These are phyloP conservation scores for Myotis myotis DNA, from an alignment of 2,797 vertebrate genomes.

Conservation along the genomic window DNA sequence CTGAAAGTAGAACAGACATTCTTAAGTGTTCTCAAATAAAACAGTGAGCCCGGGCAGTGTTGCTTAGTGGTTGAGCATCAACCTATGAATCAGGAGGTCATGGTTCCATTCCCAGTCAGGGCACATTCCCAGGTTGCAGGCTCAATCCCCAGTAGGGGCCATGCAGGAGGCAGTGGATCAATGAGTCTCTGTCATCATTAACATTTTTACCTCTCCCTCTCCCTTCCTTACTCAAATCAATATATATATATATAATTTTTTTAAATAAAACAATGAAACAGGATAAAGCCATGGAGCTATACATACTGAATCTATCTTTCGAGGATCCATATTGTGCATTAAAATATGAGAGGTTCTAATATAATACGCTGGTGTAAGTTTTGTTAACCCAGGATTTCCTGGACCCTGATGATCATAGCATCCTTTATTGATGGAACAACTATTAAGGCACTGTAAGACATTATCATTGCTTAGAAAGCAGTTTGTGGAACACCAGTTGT, in stretches of 20 bases:
- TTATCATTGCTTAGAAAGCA: neutral
- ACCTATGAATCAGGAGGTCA: neutral
- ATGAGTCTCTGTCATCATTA: neutral
- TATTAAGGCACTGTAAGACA: neutral
- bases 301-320: neutral
- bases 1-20: neutral
- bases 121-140: neutral
- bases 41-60: neutral
- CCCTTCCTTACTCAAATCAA: neutral
- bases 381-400: slow-evolving; percentile 12
- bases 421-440: neutral
- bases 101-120: neutral
- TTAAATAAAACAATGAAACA: neutral
- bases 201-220: neutral
- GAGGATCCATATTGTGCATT: slow-evolving; percentile 12
- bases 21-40: neutral
- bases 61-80: neutral
- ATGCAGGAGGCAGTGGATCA: neutral
- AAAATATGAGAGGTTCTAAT: neutral
- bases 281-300: neutral
- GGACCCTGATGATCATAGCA: neutral
- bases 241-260: neutral
- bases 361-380: neutral
- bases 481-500: neutral
- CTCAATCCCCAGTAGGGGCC: neutral